Conservation (phyloP, 2,797 vertebrate species). For the Schizopygopsis pylzovi region DNA sequence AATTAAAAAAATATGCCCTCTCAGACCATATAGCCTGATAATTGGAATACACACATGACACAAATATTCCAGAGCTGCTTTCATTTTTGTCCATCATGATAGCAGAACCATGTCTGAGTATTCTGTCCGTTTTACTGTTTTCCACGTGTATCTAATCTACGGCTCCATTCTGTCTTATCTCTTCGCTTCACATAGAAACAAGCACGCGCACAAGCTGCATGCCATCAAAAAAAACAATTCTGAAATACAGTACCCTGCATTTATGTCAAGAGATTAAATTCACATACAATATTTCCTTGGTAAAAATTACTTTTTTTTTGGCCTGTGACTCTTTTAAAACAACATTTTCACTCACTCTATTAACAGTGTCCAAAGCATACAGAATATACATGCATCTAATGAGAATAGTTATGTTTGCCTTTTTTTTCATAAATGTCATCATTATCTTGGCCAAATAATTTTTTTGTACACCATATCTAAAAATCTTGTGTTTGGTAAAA, state of each 20-base stretch:
- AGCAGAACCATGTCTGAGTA: conserved; percentile 58
- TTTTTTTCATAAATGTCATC: neutral
- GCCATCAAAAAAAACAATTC: conserved; percentile 25
- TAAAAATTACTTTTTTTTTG: too few species aligned
- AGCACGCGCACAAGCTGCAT: conserved; percentile 23
- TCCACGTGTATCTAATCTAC: conserved; percentile 60
- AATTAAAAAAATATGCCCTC: neutral
- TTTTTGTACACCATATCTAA: neutral
- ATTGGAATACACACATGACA: conserved; percentile 7
- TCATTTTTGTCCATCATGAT: conserved; percentile 64
- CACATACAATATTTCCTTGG: neutral
- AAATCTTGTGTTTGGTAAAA: neutral
- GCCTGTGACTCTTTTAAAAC: neutral
- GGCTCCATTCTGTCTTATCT: conserved; percentile 56
- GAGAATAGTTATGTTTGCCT: neutral
- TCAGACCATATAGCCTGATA: neutral
- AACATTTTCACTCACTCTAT: neutral
- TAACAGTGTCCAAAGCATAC: neutral
- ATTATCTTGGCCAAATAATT: neutral
- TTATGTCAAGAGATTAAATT: neutral
- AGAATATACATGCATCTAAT: neutral
- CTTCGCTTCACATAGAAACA: conserved; percentile 2
- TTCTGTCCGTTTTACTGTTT: conserved; percentile 64
- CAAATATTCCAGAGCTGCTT: conserved; percentile 31
- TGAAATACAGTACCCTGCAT: neutral